Percentiles rank a stretch among this genome's conserved stretches.
phyloP scores from a whole-genome alignment of 2,797 vertebrate genomes.

The Crenichthys baileyi region DNA sequence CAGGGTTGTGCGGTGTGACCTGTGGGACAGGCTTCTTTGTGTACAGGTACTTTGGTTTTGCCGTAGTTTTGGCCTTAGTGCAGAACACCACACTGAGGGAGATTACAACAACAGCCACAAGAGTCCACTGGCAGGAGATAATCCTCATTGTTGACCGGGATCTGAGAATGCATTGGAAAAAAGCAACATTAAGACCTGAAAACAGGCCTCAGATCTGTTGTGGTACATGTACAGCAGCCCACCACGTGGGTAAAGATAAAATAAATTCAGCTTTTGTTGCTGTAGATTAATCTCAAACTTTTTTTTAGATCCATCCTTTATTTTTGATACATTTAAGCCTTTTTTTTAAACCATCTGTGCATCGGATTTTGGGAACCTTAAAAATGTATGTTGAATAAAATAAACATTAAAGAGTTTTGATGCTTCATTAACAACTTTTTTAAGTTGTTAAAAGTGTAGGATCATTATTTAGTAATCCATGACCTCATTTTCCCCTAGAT shows the following conservation, averaged over 20 bases:
- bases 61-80: slow-evolving; percentile 83
- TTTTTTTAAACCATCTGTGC: not conserved
- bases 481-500: not conserved
- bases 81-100: slow-evolving; percentile 59
- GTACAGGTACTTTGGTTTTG: slow-evolving; percentile 86
- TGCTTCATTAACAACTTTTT: not conserved
- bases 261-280: not conserved
- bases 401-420: not conserved
- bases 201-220: not conserved
- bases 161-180: slow-evolving; percentile 49
- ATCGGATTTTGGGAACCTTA: not conserved
- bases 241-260: not conserved
- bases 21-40: slow-evolving; percentile 85
- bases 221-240: not conserved
- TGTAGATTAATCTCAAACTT: not conserved
- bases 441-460: not conserved
- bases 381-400: not conserved
- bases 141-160: slow-evolving; percentile 73
- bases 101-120: slow-evolving; percentile 62
- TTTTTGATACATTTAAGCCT: not conserved
- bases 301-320: not conserved
- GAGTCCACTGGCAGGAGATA: slow-evolving; percentile 47
- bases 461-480: not conserved
- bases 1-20: slow-evolving; percentile 65
- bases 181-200: slow-evolving; percentile 9